Evolutionary conservation across 2,113 vertebrate species (phyloP).

Genomic region (Sebastes schlegelii): DNA sequence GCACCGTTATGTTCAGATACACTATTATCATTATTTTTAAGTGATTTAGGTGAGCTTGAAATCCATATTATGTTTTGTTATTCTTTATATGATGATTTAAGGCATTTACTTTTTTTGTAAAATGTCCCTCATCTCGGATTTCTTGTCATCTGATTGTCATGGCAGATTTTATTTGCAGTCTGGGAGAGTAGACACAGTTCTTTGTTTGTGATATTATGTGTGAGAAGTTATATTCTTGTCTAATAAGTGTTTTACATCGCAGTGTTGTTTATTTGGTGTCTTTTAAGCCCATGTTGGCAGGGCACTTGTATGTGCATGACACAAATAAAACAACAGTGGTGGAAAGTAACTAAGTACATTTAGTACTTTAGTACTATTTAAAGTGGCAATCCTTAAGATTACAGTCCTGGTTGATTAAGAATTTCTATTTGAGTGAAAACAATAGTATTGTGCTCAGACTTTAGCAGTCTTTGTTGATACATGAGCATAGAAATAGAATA

Average conservation of each 20-base stretch:
- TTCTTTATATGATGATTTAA: constrained; percentile 1
- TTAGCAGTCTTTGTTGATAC: no score
- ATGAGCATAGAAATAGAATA: no score
- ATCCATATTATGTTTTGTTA: neutral
- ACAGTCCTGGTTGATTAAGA: no score
- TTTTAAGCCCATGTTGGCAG: neutral
- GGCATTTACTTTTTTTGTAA: neutral
- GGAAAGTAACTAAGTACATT: neutral
- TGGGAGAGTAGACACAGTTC: neutral
- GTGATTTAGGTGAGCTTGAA: neutral
- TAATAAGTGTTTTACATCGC: neutral
- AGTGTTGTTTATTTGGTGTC: neutral
- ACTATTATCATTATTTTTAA: neutral
- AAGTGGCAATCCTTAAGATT: no score
- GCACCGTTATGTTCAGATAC: neutral
- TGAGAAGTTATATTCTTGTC: neutral
- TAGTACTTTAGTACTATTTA: neutral
- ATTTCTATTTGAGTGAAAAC: no score
- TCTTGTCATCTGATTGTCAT: no score
- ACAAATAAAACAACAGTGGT: neutral
- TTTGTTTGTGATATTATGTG: constrained; percentile 29
- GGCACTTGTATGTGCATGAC: no score
- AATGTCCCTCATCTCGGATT: constrained; percentile 3
- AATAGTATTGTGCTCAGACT: no score
- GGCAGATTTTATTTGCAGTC: constrained; percentile 6